Base-by-base conservation (phyloP, 2,113 vertebrate species). In the Sporophila hypoxantha region DNA sequence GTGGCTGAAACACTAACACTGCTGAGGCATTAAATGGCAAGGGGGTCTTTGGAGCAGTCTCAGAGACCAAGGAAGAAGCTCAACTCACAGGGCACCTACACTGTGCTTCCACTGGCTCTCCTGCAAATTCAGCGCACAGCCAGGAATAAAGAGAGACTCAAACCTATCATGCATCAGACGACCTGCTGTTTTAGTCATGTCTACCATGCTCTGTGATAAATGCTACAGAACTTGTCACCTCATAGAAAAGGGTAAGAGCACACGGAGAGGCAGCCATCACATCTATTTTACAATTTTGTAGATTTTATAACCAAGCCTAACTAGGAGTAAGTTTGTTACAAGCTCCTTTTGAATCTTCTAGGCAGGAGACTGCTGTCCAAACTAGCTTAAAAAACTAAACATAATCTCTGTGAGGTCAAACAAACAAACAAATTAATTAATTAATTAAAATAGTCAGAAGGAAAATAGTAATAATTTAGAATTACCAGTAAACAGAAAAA, bases 161-260 rank as follows among this genome's bases (percentile, higher is more conserved):
- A 84, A 76, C 21, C 22, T 32, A 14, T 29, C 37, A 3, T 0
- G 1, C 41, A 69, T 22, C 13, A 25, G 17, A 57, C 1, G 0
- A 53, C 14, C 25, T 37, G 10, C 26, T 76, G 26, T 37, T 87
- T 11, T 7, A 65, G n/a, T 56, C 21, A 62, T 1, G 4, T 17
- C 55, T 62, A 26, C 66, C 27, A 50, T 61, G 50, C 12, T n/a
- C 42, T 42, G 12, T n/a, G 29, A 34, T 25, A 41, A 57, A 90
- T 13, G 5, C 36, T 70, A 42, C 56, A 65, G 32, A 86, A 71
- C 29, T 30, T 32, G 14, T 44, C 47, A n/a, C 27, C 30, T 55
- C 6, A 5, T 8, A 15, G 16, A 36, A 52, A 25, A 55, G 3
- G 4, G 20, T 62, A 46, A 53, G 7, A 69, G 20, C 22, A 42